These are phyloP conservation scores for Mythimna impura DNA, from an alignment of 2,888 invertebrate species.

Conservation along the genomic window DNA sequence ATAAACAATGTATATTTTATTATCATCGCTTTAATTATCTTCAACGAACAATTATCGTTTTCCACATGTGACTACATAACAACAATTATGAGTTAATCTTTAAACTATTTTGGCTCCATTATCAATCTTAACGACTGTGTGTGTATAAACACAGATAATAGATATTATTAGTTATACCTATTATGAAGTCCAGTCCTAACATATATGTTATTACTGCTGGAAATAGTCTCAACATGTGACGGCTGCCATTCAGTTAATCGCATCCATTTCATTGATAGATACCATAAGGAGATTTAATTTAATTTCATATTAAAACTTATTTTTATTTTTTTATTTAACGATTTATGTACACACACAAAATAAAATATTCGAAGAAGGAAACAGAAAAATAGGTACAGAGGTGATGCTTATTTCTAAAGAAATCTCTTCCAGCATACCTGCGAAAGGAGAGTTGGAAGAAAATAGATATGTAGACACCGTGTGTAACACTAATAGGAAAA, in stretches of 20 bases:
- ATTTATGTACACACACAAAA: too few species aligned
- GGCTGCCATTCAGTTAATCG: neutral
- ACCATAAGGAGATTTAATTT: neutral
- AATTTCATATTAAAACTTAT: neutral
- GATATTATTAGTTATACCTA: neutral
- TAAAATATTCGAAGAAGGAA: too few species aligned
- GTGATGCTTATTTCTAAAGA: too few species aligned
- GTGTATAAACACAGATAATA: neutral
- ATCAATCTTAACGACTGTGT: conserved; percentile 9
- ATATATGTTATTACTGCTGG: neutral
- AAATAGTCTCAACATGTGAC: neutral
- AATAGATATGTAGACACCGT: too few species aligned
- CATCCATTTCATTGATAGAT: neutral
- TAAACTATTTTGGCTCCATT: conserved; percentile 17
- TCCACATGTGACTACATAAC: conserved; percentile 4
- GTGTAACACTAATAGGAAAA: too few species aligned
- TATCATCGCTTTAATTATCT: conserved; percentile 3
- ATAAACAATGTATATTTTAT: neutral
- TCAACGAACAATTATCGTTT: neutral
- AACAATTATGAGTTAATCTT: conserved; percentile 17
- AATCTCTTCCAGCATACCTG: too few species aligned
- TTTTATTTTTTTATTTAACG: too few species aligned
- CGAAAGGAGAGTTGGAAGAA: too few species aligned
- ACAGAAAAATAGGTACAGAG: too few species aligned
- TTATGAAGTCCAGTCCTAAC: neutral